phyloP scores from a whole-genome alignment of 2,888 invertebrate genomes.

The Polydesmus complanatus region DNA sequence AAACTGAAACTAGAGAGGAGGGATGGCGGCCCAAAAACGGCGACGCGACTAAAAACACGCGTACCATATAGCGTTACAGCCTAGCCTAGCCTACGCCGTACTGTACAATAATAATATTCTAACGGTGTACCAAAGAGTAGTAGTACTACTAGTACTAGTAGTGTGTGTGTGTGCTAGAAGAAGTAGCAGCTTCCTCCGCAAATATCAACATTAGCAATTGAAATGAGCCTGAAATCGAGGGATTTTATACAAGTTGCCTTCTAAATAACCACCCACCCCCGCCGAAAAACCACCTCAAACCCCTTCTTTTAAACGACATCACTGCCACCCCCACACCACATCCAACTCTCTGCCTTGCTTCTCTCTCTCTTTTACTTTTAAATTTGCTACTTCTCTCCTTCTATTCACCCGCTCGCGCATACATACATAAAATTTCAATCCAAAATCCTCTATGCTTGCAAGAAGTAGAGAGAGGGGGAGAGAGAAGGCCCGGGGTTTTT shows the following conservation, averaged over 20 bases:
- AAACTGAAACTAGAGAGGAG: not conserved
- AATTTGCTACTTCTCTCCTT: not conserved
- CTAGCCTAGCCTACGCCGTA: not conserved
- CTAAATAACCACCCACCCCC: not conserved
- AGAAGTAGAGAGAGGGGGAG: too few species aligned
- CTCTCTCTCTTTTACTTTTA: not conserved
- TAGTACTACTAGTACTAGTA: too few species aligned
- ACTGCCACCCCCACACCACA: not conserved
- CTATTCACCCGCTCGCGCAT: not conserved
- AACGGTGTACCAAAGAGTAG: too few species aligned
- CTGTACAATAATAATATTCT: too few species aligned
- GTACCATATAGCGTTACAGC: not conserved
- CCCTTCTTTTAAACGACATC: not conserved
- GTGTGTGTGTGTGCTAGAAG: not conserved
- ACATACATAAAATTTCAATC: not conserved
- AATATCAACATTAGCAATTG: slow-evolving; percentile 23
- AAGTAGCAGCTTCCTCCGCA: slow-evolving; percentile 8
- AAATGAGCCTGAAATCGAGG: slow-evolving; percentile 19
- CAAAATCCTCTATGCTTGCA: not conserved
- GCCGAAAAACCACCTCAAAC: not conserved
- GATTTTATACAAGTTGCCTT: not conserved
- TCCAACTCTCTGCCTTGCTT: not conserved
- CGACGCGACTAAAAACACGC: not conserved
- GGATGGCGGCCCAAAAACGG: not conserved
- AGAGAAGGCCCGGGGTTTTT: not conserved